Evolutionary conservation across 2,797 vertebrate genomes (phyloP), one percentile per base, ranked within the genome.

Genomic region (Lagocephalus sceleratus): DNA sequence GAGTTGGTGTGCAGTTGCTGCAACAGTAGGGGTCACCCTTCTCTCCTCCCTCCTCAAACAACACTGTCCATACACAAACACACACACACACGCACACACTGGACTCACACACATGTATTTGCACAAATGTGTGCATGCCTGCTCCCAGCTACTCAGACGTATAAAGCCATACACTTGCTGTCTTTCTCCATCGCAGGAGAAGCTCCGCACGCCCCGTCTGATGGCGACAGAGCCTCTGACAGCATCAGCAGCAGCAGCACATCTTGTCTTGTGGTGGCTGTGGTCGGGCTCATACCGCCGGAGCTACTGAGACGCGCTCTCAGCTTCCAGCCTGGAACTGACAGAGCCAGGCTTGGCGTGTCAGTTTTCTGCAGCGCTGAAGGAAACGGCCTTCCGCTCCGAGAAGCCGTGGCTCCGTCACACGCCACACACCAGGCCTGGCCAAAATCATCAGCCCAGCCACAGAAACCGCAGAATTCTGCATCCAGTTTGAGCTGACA

Each of bases 11-110:
- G 55, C 47, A 48, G 49, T 49, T 47, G 58, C 69, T 79, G 48
- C 53, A 68, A 84, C 90, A 91, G 90, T 87, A 91, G 90, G 84
- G 88, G 90, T 88, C 90, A 87, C 82, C 87, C 82, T 90, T 89
- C 77, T 81, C 86, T 90, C 84, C 87, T 82, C 60, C 61, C 73
- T 55, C 40, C 14, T 44, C 19, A 44, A 11, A 64, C 58, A 73
- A 55, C 56, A 59, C 17, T 46, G 51, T 53, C 41, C 21, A 44
- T 19, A 54, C 51, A 60, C 17, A 64, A 16, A 53, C 43, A 60
- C 17, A 32, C 15, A 10, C 35, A 54, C 47, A 59, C 17, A 58
- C 16, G 20, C 25, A 20, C 43, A 50, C 20, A 51, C 41, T 29
- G 17, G 54, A 63, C 61, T 43, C 32, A 63, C 52, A 26, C 29